Evolutionary conservation across 92 coral and sea anemone genomes (phyloP).

Genomic region (Ricordea florida): DNA sequence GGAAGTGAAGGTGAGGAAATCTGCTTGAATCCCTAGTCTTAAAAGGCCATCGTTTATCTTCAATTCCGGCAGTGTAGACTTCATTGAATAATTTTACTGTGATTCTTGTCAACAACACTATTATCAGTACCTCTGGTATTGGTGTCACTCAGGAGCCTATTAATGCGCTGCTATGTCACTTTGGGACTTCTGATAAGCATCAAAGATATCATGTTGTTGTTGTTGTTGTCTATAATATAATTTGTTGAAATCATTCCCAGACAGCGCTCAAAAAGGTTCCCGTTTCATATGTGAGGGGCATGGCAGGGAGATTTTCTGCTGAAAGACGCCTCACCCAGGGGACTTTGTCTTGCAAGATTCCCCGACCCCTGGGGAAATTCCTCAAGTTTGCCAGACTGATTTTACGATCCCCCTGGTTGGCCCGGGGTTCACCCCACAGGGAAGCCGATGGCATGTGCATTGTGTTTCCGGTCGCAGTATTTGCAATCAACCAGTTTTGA

Average conservation of each 20-base stretch:
- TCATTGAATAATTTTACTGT: not conserved
- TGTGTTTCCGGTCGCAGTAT: no score
- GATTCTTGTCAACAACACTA: not conserved
- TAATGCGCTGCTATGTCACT: no score
- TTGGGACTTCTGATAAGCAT: not conserved
- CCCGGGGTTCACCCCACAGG: slow-evolving; percentile 53
- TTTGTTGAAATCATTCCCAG: slow-evolving; percentile 2
- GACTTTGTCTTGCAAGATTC: not conserved
- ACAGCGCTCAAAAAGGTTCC: slow-evolving; percentile 1
- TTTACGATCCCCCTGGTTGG: slow-evolving; percentile 37
- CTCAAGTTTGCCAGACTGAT: slow-evolving; percentile 16
- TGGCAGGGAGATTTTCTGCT: not conserved
- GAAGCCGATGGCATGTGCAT: slow-evolving; percentile 39
- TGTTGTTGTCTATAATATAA: not conserved
- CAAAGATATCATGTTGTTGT: not conserved
- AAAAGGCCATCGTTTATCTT: not conserved
- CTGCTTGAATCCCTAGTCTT: no score
- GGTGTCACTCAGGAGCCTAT: not conserved
- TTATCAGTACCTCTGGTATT: not conserved
- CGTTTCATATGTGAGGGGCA: not conserved
- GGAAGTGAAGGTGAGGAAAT: not conserved
- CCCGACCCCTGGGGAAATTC: slow-evolving; percentile 22
- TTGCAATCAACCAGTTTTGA: no score
- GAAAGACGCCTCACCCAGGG: not conserved
- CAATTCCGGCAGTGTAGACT: not conserved